These are phyloP conservation scores for Podabrus alpinus DNA, from an alignment of 2,888 invertebrate genomes.

Conservation along the genomic window DNA sequence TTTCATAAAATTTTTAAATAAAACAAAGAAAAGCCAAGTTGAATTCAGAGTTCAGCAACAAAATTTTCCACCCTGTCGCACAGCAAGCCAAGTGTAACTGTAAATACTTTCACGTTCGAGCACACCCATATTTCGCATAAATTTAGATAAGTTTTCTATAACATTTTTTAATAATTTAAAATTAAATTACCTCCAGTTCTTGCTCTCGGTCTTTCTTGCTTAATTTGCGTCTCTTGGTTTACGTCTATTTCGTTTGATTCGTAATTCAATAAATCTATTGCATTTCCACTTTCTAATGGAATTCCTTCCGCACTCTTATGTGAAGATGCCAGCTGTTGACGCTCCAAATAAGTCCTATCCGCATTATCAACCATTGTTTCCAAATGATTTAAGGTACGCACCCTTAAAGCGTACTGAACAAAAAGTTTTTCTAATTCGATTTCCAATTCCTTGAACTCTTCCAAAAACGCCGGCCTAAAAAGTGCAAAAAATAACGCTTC, in stretches of 20 bases:
- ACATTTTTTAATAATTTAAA: not conserved
- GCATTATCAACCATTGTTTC: slow-evolving; percentile 85
- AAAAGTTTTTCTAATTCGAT: slow-evolving; percentile 82
- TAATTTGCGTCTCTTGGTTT: slow-evolving; percentile 46
- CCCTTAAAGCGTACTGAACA: slow-evolving; percentile 83
- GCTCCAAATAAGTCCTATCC: slow-evolving; percentile 77
- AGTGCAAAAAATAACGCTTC: not conserved
- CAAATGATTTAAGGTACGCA: slow-evolving; percentile 86
- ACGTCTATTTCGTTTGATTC: slow-evolving; percentile 39
- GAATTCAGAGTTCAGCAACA: not conserved
- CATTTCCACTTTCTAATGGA: slow-evolving; percentile 49
- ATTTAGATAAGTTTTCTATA: not conserved
- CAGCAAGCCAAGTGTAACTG: not conserved
- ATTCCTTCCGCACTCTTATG: slow-evolving; percentile 62
- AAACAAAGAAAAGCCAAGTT: not conserved
- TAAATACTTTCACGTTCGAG: not conserved
- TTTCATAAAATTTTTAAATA: not conserved
- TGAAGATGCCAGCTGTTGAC: slow-evolving; percentile 66
- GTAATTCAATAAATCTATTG: slow-evolving; percentile 42
- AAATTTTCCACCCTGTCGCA: not conserved
- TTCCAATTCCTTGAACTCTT: slow-evolving; percentile 91
- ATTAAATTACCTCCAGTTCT: slow-evolving; percentile 60
- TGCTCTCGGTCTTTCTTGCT: slow-evolving; percentile 60
- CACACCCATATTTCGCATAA: not conserved
- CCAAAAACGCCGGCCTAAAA: slow-evolving; percentile 89